Conservation (phyloP, 2,888 invertebrate genomes). For the Melikaiella ostensackeni region DNA sequence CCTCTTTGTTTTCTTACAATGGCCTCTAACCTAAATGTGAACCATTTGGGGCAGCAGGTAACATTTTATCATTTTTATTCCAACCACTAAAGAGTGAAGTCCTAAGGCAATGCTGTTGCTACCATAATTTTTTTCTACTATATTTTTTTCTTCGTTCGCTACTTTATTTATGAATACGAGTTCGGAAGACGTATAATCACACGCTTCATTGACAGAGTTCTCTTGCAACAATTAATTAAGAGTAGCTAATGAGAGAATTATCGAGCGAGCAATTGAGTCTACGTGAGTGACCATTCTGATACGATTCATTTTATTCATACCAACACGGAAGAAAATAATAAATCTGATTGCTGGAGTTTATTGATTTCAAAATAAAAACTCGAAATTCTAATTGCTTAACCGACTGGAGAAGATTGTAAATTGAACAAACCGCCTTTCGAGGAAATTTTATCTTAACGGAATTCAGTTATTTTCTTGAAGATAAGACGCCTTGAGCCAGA, state of each 20-base stretch:
- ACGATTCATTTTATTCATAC: too few species aligned
- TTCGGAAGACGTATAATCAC: constrained; percentile 19
- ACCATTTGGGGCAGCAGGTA: constrained; percentile 5
- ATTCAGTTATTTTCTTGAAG: neutral
- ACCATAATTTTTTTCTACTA: too few species aligned
- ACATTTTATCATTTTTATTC: constrained; percentile 2
- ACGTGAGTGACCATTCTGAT: too few species aligned
- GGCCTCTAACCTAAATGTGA: constrained; percentile 4
- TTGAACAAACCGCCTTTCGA: neutral
- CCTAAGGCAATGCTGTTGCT: neutral
- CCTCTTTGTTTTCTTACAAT: constrained; percentile 34
- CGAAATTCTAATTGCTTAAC: neutral
- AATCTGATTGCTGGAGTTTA: too few species aligned
- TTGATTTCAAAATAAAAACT: too few species aligned
- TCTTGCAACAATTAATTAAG: constrained; percentile 31
- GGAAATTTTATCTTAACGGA: neutral
- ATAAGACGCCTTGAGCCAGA: neutral
- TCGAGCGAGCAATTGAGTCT: constrained; percentile 21
- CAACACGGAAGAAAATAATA: too few species aligned
- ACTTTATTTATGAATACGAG: constrained; percentile 11
- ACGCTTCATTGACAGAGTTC: constrained; percentile 39
- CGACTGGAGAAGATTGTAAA: neutral
- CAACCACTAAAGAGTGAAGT: neutral
- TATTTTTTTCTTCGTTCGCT: neutral
- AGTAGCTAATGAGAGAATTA: constrained; percentile 25